These are phyloP conservation scores for Exocentrus adspersus DNA, from an alignment of 2,888 invertebrate genomes.

Conservation along the genomic window DNA sequence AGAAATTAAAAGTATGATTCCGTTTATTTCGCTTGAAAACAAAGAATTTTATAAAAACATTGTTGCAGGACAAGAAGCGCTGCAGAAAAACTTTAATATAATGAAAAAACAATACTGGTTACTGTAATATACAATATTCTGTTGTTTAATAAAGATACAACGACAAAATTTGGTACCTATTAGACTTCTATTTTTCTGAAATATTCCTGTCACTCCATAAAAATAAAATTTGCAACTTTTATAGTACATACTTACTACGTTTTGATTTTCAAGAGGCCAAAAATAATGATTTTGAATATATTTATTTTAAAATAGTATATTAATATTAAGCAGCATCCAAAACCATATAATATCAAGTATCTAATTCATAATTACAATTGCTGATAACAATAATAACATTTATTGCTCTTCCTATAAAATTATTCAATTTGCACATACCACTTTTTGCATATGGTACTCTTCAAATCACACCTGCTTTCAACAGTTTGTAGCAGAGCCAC, in stretches of 20 bases:
- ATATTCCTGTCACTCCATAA: neutral
- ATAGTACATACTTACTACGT: slow-evolving; percentile 7
- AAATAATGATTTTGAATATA: neutral
- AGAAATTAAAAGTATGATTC: slow-evolving; percentile 13
- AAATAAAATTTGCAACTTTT: slow-evolving; percentile 9
- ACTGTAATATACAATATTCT: neutral
- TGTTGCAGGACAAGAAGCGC: neutral
- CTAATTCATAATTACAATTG: neutral
- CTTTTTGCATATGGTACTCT: slow-evolving; percentile 4
- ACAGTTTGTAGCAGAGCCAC: no score
- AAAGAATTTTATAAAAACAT: slow-evolving; percentile 2
- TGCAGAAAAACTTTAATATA: slow-evolving; percentile 1
- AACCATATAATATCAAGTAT: neutral
- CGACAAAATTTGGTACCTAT: neutral
- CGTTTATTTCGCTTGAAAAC: neutral
- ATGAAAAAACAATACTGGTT: neutral
- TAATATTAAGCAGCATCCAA: neutral
- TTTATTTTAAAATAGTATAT: neutral
- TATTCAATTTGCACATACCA: neutral
- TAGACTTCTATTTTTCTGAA: neutral
- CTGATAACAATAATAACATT: neutral
- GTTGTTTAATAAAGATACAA: neutral
- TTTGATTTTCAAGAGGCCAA: slow-evolving; percentile 11
- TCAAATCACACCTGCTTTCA: no score
- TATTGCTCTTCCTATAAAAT: slow-evolving; percentile 1